Base-by-base conservation (phyloP, 2,888 invertebrate genomes). In the Hirtodrosophila alboralis region DNA sequence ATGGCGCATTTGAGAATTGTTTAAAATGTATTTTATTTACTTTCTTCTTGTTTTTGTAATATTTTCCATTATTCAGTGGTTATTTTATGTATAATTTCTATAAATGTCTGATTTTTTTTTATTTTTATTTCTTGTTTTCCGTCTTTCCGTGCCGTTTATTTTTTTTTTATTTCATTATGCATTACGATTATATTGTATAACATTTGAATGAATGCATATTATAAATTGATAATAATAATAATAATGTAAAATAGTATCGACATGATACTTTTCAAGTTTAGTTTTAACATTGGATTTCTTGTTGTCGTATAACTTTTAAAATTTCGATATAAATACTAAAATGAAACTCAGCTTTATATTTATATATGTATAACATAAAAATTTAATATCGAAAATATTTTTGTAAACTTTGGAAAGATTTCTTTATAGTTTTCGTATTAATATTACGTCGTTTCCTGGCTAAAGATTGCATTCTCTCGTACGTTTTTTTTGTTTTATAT, bases 11-110 rank as follows among this genome's bases (percentile, higher is more conserved):
- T 54, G 61, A 43, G 75, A 64, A 60, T 86, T 72, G 79, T 79
- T 79, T 79, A 79, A 85, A 85, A 79, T 79, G 60, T 68, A 61
- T 65, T 83, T 72, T 74, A 64, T 75, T 83, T 83, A n/a, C n/a
- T 75, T 57, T 53, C 41, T 62, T 49, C 38, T 34, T 57, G 34
- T 36, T 51, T 71, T 63, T 65, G 65, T 75, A 75, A 75, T 85
- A 75, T 85, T 64, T 16, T 75, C 34, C 76, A 48, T 75, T 77
- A 71, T 85, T 83, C 76, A 60, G 62, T 85, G 84, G 51, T 73
- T 80, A 66, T 26, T 21, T 72, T 76, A 85, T 78, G 76, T 85
- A 83, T 85, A 85, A 49, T 72, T 56, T 84, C 69, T 79, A 79
- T 84, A 80, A 85, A 79, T 83, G 76, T 79, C 63, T 72, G 68